Conservation (phyloP, 2,888 invertebrate genomes). For the Torymus tubicola region DNA sequence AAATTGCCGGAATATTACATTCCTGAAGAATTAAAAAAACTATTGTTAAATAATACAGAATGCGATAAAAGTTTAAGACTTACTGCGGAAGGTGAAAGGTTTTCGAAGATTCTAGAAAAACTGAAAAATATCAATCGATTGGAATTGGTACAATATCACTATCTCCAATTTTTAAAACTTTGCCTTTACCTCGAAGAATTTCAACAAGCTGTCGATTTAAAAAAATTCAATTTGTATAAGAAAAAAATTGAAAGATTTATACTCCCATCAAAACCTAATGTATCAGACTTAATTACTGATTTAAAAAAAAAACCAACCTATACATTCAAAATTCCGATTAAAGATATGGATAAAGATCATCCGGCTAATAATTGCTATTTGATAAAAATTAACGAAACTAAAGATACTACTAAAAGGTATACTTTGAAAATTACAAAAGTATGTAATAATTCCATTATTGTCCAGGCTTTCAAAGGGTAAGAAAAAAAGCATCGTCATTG, state of each 20-base stretch:
- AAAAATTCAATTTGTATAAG: background rate
- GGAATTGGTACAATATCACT: constrained; percentile 29
- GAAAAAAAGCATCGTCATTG: background rate
- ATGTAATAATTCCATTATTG: background rate
- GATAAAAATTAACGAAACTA: background rate
- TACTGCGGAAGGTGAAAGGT: constrained; percentile 9
- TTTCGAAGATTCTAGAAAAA: background rate
- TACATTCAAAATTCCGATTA: constrained; percentile 16
- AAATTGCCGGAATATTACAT: too few species aligned
- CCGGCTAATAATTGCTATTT: background rate
- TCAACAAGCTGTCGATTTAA: background rate
- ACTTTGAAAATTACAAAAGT: background rate
- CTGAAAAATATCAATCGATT: constrained; percentile 25
- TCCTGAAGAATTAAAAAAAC: too few species aligned
- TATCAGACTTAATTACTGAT: background rate
- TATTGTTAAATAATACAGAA: too few species aligned
- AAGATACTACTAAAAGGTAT: constrained; percentile 1
- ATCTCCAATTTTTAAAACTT: constrained; percentile 42
- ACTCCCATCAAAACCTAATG: background rate
- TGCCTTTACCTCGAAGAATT: constrained; percentile 39
- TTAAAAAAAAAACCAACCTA: background rate
- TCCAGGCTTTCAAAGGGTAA: constrained; percentile 9
- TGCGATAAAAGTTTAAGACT: background rate
- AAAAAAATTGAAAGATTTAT: background rate
- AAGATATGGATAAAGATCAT: constrained; percentile 25